phyloP scores from a whole-genome alignment of 2,888 invertebrate species.

The Gastrophysa polygoni region DNA sequence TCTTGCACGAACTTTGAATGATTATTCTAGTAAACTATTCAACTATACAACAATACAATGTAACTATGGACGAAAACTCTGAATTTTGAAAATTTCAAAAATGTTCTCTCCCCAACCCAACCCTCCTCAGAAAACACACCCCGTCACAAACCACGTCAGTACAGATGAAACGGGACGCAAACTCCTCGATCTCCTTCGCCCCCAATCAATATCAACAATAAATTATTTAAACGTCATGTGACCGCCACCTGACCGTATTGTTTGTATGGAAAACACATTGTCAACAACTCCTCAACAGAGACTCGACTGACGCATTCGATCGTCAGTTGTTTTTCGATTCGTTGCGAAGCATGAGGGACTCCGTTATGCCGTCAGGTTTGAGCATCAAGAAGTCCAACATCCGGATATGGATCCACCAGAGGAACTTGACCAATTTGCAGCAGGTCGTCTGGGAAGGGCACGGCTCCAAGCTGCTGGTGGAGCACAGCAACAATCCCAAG shows the following conservation, averaged over 20 bases:
- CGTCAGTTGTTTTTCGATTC: too few species aligned
- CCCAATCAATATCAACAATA: constrained; percentile 49
- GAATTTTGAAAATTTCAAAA: too few species aligned
- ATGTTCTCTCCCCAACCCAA: too few species aligned
- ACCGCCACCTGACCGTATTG: constrained; percentile 50
- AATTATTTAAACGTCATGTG: constrained; percentile 48
- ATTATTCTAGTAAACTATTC: too few species aligned
- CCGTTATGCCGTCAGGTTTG: constrained; percentile 64
- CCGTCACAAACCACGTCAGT: too few species aligned
- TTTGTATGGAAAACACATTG: constrained; percentile 27
- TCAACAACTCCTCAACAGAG: neutral
- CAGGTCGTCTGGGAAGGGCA: constrained; percentile 91
- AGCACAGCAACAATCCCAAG: constrained; percentile 82
- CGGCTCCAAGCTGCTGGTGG: constrained; percentile 79
- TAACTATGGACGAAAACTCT: too few species aligned
- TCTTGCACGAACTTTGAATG: too few species aligned
- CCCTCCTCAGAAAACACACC: too few species aligned
- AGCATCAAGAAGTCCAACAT: constrained; percentile 74
- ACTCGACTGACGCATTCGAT: too few species aligned
- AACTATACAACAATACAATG: too few species aligned
- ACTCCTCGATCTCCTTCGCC: neutral
- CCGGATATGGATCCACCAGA: constrained; percentile 94
- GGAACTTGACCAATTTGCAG: constrained; percentile 84
- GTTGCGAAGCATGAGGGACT: constrained; percentile 10
- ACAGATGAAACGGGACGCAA: neutral